Conservation (phyloP, 2,797 vertebrate genomes). For the Dermochelys coriacea region DNA sequence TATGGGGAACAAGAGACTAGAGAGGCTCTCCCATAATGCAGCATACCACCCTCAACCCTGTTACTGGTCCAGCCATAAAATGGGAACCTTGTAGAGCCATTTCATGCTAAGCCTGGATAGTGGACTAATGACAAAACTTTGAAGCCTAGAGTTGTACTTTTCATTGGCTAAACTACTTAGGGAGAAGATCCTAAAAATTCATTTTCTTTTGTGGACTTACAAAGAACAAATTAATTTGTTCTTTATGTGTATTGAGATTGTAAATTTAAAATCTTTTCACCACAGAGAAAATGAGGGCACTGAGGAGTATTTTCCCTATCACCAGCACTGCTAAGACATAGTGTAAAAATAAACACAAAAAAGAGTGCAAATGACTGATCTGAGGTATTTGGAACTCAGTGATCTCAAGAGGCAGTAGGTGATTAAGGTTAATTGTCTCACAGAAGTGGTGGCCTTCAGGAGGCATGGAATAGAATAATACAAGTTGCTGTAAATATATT, state of each 20-base stretch:
- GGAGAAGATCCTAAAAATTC: background rate
- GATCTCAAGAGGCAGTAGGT: background rate
- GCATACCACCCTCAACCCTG: background rate
- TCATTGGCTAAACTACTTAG: background rate
- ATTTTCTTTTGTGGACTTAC: background rate
- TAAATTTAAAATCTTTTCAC: background rate
- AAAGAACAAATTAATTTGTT: background rate
- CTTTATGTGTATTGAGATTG: background rate
- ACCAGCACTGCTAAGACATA: background rate
- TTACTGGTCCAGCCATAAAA: background rate
- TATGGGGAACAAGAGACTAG: background rate
- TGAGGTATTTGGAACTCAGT: background rate
- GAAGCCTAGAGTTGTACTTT: background rate
- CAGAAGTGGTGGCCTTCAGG: background rate
- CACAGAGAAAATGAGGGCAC: background rate
- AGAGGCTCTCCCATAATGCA: rapidly evolving
- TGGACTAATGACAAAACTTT: background rate
- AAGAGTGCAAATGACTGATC: background rate
- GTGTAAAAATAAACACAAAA: background rate
- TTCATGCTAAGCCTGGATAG: background rate
- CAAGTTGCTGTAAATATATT: rapidly evolving
- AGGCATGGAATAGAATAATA: background rate
- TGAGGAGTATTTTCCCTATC: background rate
- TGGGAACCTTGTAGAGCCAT: background rate
- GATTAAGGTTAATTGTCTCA: background rate